phyloP scores from a whole-genome alignment of 2,888 invertebrate species.

The Conchocele bisecta region DNA sequence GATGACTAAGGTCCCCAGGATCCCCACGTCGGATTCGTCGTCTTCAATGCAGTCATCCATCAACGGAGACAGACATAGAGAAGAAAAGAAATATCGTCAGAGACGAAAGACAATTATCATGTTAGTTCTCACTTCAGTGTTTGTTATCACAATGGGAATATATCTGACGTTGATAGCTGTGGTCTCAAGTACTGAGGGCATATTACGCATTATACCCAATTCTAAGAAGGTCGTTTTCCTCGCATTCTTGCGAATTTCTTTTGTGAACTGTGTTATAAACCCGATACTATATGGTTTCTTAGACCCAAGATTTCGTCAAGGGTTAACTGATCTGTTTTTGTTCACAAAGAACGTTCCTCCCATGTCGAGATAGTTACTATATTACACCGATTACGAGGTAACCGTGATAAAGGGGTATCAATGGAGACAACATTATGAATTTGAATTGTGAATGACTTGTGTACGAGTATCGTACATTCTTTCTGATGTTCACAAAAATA shows the following conservation, averaged over 20 bases:
- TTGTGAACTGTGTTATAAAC: constrained; percentile 6
- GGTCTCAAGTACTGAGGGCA: neutral
- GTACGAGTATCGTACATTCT: no score
- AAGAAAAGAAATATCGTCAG: neutral
- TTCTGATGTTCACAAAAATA: no score
- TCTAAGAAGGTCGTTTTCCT: neutral
- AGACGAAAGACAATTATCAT: constrained; percentile 7
- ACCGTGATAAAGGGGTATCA: no score
- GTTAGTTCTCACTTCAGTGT: no score
- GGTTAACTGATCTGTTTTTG: neutral
- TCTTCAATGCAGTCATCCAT: no score
- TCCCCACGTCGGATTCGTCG: no score
- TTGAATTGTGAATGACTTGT: no score
- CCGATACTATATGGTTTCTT: constrained; percentile 12
- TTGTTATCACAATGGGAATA: neutral
- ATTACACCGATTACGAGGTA: no score
- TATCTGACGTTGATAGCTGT: neutral
- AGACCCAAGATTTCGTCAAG: neutral
- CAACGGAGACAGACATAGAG: neutral
- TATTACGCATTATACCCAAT: neutral
- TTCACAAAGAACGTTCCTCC: no score
- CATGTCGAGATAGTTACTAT: no score
- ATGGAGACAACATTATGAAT: no score
- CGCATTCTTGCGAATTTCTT: constrained; percentile 10
- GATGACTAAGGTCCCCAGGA: no score